Base-by-base conservation (phyloP, 2,113 vertebrate species). In the Alligator mississippiensis region DNA sequence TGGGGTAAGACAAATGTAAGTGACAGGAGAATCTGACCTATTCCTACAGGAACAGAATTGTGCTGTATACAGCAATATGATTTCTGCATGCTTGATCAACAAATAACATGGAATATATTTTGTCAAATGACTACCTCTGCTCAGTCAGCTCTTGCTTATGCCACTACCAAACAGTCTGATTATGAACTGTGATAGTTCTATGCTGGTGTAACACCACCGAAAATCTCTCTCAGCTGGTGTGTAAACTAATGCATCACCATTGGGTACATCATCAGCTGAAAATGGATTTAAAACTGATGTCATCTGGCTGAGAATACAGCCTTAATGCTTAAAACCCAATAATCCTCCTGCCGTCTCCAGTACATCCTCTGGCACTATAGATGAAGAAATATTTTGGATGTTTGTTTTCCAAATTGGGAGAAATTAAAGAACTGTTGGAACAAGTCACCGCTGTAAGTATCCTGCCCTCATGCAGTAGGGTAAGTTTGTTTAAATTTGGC, bases 251-350 rank as follows among this genome's bases (percentile, higher is more conserved):
- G 85, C 12, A 27, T 47, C 3, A 0, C 8, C 57, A 68, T 8
- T 21, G 17, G 34, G 27, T 27, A 21, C 54, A 75, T 21, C 2
- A 22, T 78, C 75, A 79, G 34, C 62, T 80, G 38, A 57, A 28
- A 78, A 30, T 24, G 57, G 57, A 68, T 55, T 3, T 70, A 70
- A 34, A 70, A 70, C 66, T 18, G 11, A 30, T 70, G n/a, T 70
- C n/a, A 18, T 34, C 4, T 63, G 74, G 74, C 34, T 59, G 59
- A 70, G 58, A 47, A 87, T 59, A 19, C 84, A 12, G 84, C 4
- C 2, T 0, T 0, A 87, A 2, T 17, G 70, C 70, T 76, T 61
- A 3, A 74, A 17, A 0, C 0, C 47, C 83, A 59, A 24, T 19
- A 86, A 27, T 6, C 58, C 21, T 27, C 80, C 82, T 82, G 84